Conservation (phyloP, 2,888 invertebrate genomes). For the Cantharis rustica region DNA sequence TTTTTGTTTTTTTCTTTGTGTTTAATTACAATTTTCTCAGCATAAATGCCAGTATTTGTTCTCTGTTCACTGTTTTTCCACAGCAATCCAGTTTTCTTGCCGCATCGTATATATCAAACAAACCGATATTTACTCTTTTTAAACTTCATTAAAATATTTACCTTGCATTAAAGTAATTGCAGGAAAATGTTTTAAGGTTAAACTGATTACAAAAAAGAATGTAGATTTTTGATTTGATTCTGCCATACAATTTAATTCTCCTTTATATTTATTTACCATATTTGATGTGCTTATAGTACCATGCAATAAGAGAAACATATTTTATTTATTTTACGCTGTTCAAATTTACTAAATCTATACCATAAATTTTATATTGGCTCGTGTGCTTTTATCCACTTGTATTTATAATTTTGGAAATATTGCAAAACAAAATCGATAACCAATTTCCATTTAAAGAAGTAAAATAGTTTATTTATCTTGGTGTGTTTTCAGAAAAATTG, state of each 20-base stretch:
- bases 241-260: neutral
- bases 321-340: neutral
- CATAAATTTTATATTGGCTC: neutral
- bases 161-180: neutral
- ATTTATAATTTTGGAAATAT: neutral
- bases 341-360: neutral
- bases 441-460: neutral
- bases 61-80: too few species aligned
- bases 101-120: too few species aligned
- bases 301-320: neutral
- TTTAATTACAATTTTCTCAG: too few species aligned
- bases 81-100: too few species aligned
- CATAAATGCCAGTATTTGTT: too few species aligned
- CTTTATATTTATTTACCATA: neutral
- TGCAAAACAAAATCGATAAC: neutral
- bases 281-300: neutral
- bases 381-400: neutral
- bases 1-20: too few species aligned
- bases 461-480: neutral
- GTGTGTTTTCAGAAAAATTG: neutral
- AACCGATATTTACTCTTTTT: too few species aligned
- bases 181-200: neutral
- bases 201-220: neutral
- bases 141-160: neutral
- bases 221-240: neutral